Conservation (phyloP, 2,888 invertebrate species). For the Euplagia quadripunctaria region DNA sequence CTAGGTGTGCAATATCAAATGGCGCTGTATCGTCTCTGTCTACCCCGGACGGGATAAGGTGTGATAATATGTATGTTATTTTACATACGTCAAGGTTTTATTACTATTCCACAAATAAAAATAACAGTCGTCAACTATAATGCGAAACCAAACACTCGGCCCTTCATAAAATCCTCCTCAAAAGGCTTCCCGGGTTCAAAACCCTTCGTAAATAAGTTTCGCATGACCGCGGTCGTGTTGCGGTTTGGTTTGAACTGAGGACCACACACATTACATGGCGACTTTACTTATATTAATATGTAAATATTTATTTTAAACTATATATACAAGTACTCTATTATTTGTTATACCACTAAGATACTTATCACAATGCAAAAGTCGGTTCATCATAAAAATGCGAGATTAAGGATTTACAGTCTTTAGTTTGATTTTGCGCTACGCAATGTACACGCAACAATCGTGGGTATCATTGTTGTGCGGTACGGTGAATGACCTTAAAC, state of each 20-base stretch:
- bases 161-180: constrained; percentile 16
- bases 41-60: no score
- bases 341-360: neutral
- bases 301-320: neutral
- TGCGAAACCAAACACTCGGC: constrained; percentile 18
- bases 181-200: constrained; percentile 23
- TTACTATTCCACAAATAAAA: constrained; percentile 11
- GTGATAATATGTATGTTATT: no score
- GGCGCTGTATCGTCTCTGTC: no score
- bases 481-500: no score
- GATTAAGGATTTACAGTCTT: no score
- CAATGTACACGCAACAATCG: no score
- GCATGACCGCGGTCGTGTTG: constrained; percentile 25
- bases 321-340: neutral
- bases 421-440: no score
- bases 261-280: constrained; percentile 33
- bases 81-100: neutral
- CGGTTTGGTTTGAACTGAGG: constrained; percentile 30
- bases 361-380: no score
- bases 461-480: no score
- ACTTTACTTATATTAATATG: neutral
- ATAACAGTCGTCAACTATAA: constrained; percentile 8
- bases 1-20: no score
- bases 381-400: no score
- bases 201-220: constrained; percentile 20